Evolutionary conservation across 1,140 invertebrate genomes (phyloP), one percentile per base, ranked within the genome.

Genomic region (Pissodes strobi): DNA sequence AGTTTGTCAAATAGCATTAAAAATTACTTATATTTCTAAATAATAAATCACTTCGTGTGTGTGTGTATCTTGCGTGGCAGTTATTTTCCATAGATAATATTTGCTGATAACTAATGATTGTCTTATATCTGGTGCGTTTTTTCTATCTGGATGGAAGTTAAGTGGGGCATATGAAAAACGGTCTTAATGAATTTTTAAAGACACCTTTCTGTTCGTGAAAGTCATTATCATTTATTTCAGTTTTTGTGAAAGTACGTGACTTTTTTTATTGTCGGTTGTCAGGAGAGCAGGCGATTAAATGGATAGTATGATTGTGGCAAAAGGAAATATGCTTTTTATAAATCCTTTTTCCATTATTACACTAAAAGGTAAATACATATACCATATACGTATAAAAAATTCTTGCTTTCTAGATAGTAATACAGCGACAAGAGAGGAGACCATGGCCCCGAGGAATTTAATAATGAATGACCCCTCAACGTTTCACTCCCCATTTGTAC

Each of bases 41-140:
- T 53, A 53, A 53, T 53, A 53, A 53, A 53, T 53, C 51, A 38
- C 27, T 38, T 38, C 27, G 30, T 53, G 51, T 39, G 48, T 51
- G 25, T 39, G 41, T 45, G 15, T 53, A 3, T 53, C 51, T 53
- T 53, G 51, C 51, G 51, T 53, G 51, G 51, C 30, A 2, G 51
- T 25, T 37, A 30, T 39, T 53, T 37, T 53, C 21, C 30, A 21
- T 37, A 38, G 51, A 53, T 53, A 10, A 19, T 53, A 53, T 53
- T 53, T 38, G 51, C 51, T 53, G 51, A 53, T 53, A 53, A 53
- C 51, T 53, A 53, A 53, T 53, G 51, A 53, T 53, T 53, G 51
- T 53, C 51, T 53, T 53, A 53, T 53, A 53, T 18, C 51, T 38
- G 18, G 30, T 39, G 8, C 30, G 27, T 53, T 53, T 49, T 49